Evolutionary conservation across 2,888 invertebrate genomes (phyloP).

Genomic region (Taphrorychus bicolor): DNA sequence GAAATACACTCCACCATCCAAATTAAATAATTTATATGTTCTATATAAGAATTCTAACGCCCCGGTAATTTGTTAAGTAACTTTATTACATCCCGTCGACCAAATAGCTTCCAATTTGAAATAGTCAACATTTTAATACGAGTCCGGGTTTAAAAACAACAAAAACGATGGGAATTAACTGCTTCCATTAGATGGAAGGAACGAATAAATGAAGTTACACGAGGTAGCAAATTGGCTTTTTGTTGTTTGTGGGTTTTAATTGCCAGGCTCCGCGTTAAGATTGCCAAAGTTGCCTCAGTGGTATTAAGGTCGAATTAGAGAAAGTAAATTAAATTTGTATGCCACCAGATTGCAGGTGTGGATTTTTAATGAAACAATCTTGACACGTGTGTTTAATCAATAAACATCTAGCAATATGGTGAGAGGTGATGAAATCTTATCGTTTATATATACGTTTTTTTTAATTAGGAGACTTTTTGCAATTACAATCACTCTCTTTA

Average conservation of each 20-base stretch:
- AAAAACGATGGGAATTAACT: background rate
- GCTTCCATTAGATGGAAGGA: slow-evolving; percentile 7
- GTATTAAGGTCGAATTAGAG: slow-evolving; percentile 10
- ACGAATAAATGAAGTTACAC: slow-evolving; percentile 7
- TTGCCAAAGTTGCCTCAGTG: slow-evolving; percentile 16
- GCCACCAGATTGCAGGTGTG: too few species aligned
- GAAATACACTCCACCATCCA: too few species aligned
- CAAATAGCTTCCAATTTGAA: background rate
- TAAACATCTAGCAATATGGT: too few species aligned
- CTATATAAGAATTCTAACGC: too few species aligned
- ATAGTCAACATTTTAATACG: background rate
- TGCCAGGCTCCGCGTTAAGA: slow-evolving; percentile 13
- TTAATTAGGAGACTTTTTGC: too few species aligned
- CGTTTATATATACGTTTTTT: too few species aligned
- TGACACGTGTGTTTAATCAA: too few species aligned
- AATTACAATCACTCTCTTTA: too few species aligned
- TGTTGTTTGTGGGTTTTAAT: slow-evolving; percentile 15
- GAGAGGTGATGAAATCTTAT: too few species aligned
- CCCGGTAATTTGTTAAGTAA: background rate
- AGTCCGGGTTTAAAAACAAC: background rate
- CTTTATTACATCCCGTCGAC: too few species aligned
- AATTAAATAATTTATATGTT: too few species aligned
- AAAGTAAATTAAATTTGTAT: slow-evolving; percentile 13
- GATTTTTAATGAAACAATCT: too few species aligned
- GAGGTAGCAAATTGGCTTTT: slow-evolving; percentile 23